Conservation (phyloP, 2,888 invertebrate species). For the Sicus ferrugineus region DNA sequence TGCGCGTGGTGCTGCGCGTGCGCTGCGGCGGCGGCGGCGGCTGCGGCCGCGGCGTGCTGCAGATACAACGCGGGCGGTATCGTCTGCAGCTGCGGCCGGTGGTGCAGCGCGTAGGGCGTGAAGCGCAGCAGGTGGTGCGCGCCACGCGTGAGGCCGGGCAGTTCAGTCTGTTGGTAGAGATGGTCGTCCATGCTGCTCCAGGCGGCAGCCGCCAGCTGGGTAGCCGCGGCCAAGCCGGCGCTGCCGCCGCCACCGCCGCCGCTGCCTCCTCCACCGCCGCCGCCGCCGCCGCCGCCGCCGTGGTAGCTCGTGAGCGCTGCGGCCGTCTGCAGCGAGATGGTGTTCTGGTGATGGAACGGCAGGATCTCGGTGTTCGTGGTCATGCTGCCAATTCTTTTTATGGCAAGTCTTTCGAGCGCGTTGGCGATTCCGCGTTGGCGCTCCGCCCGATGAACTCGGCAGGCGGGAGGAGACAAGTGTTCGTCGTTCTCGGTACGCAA, state of each 20-base stretch:
- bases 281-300: constrained; percentile 50
- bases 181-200: constrained; percentile 57
- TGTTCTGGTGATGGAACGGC: constrained; percentile 63
- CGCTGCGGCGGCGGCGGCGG: constrained; percentile 54
- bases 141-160: constrained; percentile 61
- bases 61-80: constrained; percentile 58
- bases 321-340: constrained; percentile 60
- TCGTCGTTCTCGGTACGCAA: too few species aligned
- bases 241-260: constrained; percentile 38
- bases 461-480: too few species aligned
- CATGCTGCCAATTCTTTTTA: constrained; percentile 44
- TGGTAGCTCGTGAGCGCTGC: constrained; percentile 60
- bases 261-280: constrained; percentile 47
- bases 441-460: too few species aligned
- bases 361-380: constrained; percentile 62
- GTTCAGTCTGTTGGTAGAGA: constrained; percentile 63
- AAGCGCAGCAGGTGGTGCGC: constrained; percentile 64
- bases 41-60: constrained; percentile 50
- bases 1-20: constrained; percentile 58
- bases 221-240: constrained; percentile 47
- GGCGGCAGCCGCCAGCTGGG: constrained; percentile 46
- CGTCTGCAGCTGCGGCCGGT: constrained; percentile 68
- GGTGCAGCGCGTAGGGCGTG: constrained; percentile 74
- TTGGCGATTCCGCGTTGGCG: too few species aligned
- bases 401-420: neutral